Percentiles rank a stretch among this genome's conserved stretches.
phyloP scores from a whole-genome alignment of 2,888 invertebrate genomes.

The Yponomeuta sedellus region DNA sequence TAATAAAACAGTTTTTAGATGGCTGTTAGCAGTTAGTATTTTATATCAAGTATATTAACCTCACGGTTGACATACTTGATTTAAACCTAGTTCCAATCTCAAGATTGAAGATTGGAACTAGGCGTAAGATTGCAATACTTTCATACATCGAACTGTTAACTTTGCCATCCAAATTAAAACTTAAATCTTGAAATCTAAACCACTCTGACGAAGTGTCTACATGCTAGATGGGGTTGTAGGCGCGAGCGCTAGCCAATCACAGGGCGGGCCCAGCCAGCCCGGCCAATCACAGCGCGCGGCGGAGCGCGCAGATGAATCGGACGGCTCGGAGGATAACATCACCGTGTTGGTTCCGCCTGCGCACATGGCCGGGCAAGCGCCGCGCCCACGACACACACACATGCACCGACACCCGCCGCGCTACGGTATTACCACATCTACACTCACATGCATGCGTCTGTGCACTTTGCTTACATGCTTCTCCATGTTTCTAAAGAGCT shows the following conservation, averaged over 20 bases:
- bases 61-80: too few species aligned
- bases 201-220: constrained; percentile 1
- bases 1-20: constrained; percentile 15
- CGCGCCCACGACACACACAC: constrained; percentile 26
- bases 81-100: too few species aligned
- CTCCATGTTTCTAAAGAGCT: too few species aligned
- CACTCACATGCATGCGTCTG: constrained; percentile 20
- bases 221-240: constrained; percentile 19
- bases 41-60: neutral
- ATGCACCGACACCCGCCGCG: constrained; percentile 33
- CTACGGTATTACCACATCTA: constrained; percentile 38
- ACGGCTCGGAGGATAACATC: constrained; percentile 77
- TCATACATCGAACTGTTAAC: neutral
- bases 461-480: constrained; percentile 15
- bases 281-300: neutral
- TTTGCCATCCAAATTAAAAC: neutral
- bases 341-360: constrained; percentile 74
- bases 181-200: neutral
- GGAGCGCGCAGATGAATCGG: constrained; percentile 48
- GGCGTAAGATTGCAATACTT: neutral
- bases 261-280: neutral
- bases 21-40: neutral
- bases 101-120: neutral
- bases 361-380: constrained; percentile 27
- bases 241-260: neutral